Evolutionary conservation across 2,797 vertebrate species (phyloP).

Genomic region (Nyctibius grandis): DNA sequence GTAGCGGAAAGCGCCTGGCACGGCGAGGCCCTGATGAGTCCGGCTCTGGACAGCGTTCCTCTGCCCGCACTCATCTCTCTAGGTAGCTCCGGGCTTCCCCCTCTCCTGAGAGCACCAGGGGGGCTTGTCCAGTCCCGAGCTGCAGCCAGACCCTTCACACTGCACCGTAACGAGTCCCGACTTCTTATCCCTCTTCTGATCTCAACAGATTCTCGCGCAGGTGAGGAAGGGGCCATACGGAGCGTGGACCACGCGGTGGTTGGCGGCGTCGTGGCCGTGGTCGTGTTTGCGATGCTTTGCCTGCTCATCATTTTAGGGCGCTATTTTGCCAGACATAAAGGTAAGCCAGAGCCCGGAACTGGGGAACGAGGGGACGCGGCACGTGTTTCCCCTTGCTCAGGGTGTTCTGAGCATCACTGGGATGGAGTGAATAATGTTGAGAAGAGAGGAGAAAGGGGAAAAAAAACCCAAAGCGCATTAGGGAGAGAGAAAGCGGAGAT

Average conservation of each 20-base stretch:
- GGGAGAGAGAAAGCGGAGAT: background rate
- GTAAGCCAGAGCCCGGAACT: conserved; percentile 64
- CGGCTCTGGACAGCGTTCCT: background rate
- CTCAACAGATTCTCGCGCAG: conserved; percentile 90
- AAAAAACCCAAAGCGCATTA: too few relatives aligned
- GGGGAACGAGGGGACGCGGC: background rate
- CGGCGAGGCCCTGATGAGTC: conserved; percentile 25
- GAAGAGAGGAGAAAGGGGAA: background rate
- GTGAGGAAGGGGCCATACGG: conserved; percentile 85
- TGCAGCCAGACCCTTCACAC: background rate
- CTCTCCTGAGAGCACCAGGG: conserved; percentile 1
- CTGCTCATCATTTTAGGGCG: conserved; percentile 96
- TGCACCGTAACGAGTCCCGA: rapidly evolving
- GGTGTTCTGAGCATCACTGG: too few relatives aligned
- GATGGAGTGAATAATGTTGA: background rate
- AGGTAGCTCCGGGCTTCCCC: background rate
- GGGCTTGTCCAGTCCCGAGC: conserved; percentile 3
- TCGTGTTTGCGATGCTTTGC: conserved; percentile 98
- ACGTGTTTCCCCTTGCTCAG: rapidly evolving
- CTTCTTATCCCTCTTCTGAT: conserved; percentile 52
- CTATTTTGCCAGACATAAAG: conserved; percentile 99
- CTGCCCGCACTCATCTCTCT: conserved; percentile 37
- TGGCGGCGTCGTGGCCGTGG: conserved; percentile 96
- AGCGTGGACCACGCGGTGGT: conserved; percentile 97
- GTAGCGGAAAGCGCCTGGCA: background rate